A percentile compares a stretch with the other conserved stretches of the same genome.
phyloP scores from a whole-genome alignment of 2,113 vertebrate species.

The Athene noctua region DNA sequence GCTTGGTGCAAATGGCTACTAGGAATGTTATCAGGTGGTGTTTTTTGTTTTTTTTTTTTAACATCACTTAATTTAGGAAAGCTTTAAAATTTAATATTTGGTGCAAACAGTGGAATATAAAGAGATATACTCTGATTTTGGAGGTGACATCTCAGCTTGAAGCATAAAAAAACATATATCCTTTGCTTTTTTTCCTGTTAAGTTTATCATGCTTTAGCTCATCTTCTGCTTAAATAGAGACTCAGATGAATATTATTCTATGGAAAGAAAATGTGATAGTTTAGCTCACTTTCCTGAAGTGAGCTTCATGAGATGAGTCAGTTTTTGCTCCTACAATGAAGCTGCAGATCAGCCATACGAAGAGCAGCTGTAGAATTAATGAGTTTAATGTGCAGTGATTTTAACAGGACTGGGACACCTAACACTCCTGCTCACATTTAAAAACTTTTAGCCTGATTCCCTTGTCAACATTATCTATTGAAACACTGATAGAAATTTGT shows the following conservation, averaged over 20 bases:
- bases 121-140: neutral
- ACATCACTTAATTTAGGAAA: neutral
- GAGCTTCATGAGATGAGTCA: neutral
- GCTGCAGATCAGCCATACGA: neutral
- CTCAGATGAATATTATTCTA: neutral
- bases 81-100: neutral
- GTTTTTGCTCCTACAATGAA: neutral
- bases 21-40: neutral
- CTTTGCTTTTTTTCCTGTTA: neutral
- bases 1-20: neutral
- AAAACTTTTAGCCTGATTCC: neutral
- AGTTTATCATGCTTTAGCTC: neutral
- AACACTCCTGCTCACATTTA: neutral
- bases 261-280: neutral
- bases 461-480: neutral
- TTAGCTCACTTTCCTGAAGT: neutral
- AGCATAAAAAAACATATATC: neutral
- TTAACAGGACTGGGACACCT: neutral
- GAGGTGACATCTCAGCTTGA: neutral
- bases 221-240: neutral
- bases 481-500: neutral
- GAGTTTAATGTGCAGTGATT: neutral
- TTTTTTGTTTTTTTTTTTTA: neutral
- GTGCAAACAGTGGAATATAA: neutral
- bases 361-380: neutral